phyloP scores from a whole-genome alignment of 2,888 invertebrate species.

The Cosmopolites sordidus region DNA sequence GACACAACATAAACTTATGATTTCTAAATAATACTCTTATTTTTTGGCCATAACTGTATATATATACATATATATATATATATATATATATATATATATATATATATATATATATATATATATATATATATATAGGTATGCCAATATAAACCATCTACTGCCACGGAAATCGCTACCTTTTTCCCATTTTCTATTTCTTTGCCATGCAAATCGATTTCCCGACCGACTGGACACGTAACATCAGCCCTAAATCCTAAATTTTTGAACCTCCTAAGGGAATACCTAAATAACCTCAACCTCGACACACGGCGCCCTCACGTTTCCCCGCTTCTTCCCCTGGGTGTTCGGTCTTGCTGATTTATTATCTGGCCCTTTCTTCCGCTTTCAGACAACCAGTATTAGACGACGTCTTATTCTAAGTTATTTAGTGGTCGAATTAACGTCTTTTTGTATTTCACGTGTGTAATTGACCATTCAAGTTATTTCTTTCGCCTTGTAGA shows the following conservation, averaged over 20 bases:
- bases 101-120: no score
- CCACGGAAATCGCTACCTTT: conserved; percentile 1
- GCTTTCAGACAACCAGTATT: conserved; percentile 21
- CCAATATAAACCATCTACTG: not conserved
- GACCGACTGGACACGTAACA: conserved; percentile 16
- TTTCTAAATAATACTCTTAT: no score
- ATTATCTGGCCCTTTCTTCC: conserved; percentile 16
- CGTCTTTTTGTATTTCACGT: no score
- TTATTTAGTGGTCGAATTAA: conserved; percentile 24
- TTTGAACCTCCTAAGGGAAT: no score
- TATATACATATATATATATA: no score
- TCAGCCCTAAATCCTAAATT: no score
- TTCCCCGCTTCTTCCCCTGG: not conserved
- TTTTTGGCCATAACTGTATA: no score
- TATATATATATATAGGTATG: no score
- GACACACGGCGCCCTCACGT: conserved; percentile 1
- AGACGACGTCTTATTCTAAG: conserved; percentile 23
- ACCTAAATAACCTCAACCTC: not conserved
- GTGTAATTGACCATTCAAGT: no score
- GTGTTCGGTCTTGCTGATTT: conserved; percentile 16
- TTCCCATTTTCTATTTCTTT: conserved; percentile 15
- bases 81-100: no score
- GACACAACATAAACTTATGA: no score
- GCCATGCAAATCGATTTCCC: conserved; percentile 17
- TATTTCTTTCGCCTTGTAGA: no score